phyloP scores from a whole-genome alignment of 2,888 invertebrate genomes.

The Lomographa bimaculata region DNA sequence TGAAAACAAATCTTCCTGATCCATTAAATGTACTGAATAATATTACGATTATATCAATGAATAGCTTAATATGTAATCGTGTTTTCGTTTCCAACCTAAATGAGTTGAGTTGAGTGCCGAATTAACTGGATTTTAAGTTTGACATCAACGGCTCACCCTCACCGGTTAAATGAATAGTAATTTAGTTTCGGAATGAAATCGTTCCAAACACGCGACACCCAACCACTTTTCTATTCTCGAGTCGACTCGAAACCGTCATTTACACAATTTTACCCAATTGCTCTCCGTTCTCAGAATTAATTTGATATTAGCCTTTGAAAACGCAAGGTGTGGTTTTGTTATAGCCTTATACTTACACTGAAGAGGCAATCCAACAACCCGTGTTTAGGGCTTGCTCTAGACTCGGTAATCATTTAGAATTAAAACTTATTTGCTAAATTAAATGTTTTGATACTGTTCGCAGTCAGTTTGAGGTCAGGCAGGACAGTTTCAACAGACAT shows the following conservation, averaged over 20 bases:
- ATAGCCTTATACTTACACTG: conserved; percentile 72
- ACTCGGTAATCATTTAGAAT: conserved; percentile 67
- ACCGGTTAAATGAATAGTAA: conserved; percentile 82
- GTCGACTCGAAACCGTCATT: conserved; percentile 78
- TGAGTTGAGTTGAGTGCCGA: conserved; percentile 41
- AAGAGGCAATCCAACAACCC: conserved; percentile 72
- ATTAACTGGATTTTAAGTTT: conserved; percentile 69
- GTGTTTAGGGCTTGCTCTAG: conserved; percentile 69
- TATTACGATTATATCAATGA: not conserved
- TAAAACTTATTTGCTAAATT: conserved; percentile 49
- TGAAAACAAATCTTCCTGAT: too few relatives aligned
- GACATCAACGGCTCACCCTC: conserved; percentile 70
- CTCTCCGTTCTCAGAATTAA: conserved; percentile 81
- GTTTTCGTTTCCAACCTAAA: conserved; percentile 28
- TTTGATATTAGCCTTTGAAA: conserved; percentile 82
- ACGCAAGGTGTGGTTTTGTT: conserved; percentile 80
- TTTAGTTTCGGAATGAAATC: conserved; percentile 81
- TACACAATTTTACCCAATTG: conserved; percentile 83
- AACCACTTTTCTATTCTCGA: conserved; percentile 81
- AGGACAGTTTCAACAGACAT: conserved; percentile 21
- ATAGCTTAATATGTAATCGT: conserved; percentile 23
- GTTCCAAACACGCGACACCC: conserved; percentile 80
- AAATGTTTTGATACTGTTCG: conserved; percentile 42
- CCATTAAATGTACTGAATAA: too few relatives aligned
- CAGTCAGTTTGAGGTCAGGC: conserved; percentile 23